A percentile compares a stretch with the other conserved stretches of the same genome.
Evolutionary conservation across 2,888 invertebrate species (phyloP).

Genomic region (Ferdinandea cuprea): DNA sequence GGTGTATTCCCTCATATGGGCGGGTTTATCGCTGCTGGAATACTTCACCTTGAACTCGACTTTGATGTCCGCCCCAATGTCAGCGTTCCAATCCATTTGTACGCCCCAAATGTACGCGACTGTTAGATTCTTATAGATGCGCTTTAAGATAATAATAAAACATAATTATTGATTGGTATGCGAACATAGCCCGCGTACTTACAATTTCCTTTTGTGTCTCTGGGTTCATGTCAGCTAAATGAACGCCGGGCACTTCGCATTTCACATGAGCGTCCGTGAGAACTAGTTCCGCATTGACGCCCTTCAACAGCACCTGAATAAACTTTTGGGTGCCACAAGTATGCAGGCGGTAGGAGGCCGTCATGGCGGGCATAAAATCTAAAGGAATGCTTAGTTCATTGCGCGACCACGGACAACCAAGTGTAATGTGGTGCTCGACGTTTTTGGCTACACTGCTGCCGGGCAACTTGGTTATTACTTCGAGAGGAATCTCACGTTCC

Average conservation of each 20-base stretch:
- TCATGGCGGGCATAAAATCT: slow-evolving; percentile 92
- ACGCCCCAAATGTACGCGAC: slow-evolving; percentile 94
- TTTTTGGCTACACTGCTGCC: slow-evolving; percentile 88
- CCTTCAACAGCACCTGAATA: slow-evolving; percentile 89
- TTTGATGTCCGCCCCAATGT: slow-evolving; percentile 85
- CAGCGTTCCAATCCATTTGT: slow-evolving; percentile 86
- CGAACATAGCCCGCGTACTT: no score
- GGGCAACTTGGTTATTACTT: slow-evolving; percentile 89
- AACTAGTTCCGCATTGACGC: slow-evolving; percentile 84
- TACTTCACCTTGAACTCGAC: slow-evolving; percentile 87
- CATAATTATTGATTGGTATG: no score
- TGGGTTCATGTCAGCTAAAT: slow-evolving; percentile 88
- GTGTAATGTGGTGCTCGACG: slow-evolving; percentile 90
- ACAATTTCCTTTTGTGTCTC: slow-evolving; percentile 85
- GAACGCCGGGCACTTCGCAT: slow-evolving; percentile 86
- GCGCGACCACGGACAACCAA: slow-evolving; percentile 91
- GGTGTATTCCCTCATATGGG: slow-evolving; percentile 84
- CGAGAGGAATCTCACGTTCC: slow-evolving; percentile 86
- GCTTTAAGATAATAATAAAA: slow-evolving; percentile 81
- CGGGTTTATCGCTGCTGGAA: slow-evolving; percentile 79
- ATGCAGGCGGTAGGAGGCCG: slow-evolving; percentile 90
- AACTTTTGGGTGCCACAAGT: slow-evolving; percentile 94
- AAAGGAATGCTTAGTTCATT: slow-evolving; percentile 89
- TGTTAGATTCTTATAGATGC: slow-evolving; percentile 89
- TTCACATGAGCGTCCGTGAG: slow-evolving; percentile 84